Percentiles rank a stretch among this genome's conserved stretches.
Conservation (phyloP, 2,888 invertebrate species). For the Sialis lutaria region DNA sequence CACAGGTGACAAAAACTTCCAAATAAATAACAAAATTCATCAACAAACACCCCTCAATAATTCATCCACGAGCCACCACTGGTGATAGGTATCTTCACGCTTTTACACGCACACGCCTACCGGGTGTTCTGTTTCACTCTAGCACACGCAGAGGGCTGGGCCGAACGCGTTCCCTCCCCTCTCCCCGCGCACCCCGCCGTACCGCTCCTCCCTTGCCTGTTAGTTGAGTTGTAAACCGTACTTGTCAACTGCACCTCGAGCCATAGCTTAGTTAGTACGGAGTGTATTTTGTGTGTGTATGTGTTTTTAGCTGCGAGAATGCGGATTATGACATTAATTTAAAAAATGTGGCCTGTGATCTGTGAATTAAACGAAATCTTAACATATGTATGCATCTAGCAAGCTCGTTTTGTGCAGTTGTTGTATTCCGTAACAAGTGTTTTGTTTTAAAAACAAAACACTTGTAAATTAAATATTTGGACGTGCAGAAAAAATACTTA, state of each 20-base stretch:
- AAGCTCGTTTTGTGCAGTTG: too few species aligned
- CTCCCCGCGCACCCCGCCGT: slow-evolving; percentile 16
- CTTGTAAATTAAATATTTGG: too few species aligned
- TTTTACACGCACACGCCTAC: not conserved
- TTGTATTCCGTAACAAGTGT: too few species aligned
- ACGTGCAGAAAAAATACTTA: too few species aligned
- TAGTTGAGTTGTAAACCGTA: slow-evolving; percentile 30
- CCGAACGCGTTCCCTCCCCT: slow-evolving; percentile 15
- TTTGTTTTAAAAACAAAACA: too few species aligned
- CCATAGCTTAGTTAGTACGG: not conserved
- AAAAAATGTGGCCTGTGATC: too few species aligned
- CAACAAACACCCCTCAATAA: not conserved
- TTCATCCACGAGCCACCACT: not conserved
- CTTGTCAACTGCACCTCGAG: slow-evolving; percentile 22
- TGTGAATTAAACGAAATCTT: too few species aligned
- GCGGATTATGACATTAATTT: not conserved
- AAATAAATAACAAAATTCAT: too few species aligned
- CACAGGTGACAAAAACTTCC: too few species aligned
- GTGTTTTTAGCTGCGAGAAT: not conserved
- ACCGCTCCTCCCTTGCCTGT: slow-evolving; percentile 15
- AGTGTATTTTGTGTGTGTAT: not conserved
- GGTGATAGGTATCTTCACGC: not conserved
- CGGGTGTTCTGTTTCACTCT: not conserved
- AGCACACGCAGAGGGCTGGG: not conserved
- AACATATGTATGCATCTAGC: too few species aligned